Evolutionary conservation across 2,113 vertebrate genomes (phyloP).

Genomic region (Hylia prasina): DNA sequence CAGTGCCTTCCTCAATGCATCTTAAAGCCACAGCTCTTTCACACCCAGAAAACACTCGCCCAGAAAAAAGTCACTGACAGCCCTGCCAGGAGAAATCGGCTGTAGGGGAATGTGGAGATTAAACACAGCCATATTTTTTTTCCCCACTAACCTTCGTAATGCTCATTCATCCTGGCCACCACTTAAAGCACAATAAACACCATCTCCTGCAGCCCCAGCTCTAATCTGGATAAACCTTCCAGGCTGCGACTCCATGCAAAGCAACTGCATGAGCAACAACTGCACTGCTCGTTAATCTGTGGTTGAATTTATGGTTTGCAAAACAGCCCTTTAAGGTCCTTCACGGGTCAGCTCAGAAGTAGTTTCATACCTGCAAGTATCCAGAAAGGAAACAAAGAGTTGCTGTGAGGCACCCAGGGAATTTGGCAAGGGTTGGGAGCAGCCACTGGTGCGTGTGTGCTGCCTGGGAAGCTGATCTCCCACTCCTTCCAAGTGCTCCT

Average conservation of each 20-base stretch:
- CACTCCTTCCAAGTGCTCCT: neutral
- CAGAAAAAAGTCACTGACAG: neutral
- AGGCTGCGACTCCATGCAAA: neutral
- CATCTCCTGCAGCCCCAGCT: neutral
- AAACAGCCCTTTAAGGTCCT: conserved; percentile 45
- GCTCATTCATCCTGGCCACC: neutral
- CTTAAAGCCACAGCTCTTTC: neutral
- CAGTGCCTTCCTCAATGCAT: neutral
- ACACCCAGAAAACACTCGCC: neutral
- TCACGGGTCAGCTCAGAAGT: conserved; percentile 20
- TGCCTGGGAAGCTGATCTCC: neutral
- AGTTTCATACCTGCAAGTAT: conserved; percentile 2
- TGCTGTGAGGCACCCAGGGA: neutral
- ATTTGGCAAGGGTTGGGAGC: neutral
- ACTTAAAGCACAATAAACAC: neutral
- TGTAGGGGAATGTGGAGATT: neutral
- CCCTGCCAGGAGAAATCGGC: neutral
- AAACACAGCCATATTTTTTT: neutral
- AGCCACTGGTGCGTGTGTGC: neutral
- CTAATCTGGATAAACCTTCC: neutral
- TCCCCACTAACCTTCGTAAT: neutral
- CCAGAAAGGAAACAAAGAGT: neutral
- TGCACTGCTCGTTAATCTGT: neutral
- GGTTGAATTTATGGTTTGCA: neutral
- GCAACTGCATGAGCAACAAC: neutral